Conservation (phyloP, 2,888 invertebrate genomes). For the Epinotia brunnichana region DNA sequence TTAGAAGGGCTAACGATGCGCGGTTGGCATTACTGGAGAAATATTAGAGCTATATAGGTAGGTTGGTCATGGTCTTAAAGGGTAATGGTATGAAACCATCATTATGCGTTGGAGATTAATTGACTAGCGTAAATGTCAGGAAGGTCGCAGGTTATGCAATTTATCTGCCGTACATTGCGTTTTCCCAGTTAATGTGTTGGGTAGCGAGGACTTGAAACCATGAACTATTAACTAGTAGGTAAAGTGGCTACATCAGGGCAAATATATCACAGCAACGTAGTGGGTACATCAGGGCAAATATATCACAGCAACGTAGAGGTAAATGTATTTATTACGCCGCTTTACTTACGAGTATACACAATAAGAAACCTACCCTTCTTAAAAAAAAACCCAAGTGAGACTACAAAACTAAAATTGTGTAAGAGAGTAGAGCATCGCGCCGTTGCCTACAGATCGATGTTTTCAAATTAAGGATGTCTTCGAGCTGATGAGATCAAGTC, state of each 20-base stretch:
- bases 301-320: no score
- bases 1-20: slow-evolving; percentile 38
- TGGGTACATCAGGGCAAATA: no score
- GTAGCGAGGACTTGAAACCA: background rate
- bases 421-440: no score
- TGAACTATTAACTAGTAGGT: background rate
- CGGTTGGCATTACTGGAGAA: slow-evolving; percentile 27
- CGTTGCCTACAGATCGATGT: no score
- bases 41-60: slow-evolving; percentile 11
- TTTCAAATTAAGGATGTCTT: no score
- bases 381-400: no score
- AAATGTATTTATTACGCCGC: no score
- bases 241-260: no score
- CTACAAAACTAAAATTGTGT: no score
- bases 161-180: background rate
- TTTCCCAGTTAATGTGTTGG: background rate
- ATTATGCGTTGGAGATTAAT: slow-evolving; percentile 36
- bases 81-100: slow-evolving; percentile 34
- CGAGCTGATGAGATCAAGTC: background rate
- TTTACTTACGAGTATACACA: no score
- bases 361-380: no score
- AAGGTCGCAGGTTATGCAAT: slow-evolving; percentile 12
- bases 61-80: slow-evolving; percentile 31
- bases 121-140: slow-evolving; percentile 15
- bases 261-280: no score